Evolutionary conservation across 2,113 vertebrate species (phyloP).

Genomic region (Climacteris rufus): DNA sequence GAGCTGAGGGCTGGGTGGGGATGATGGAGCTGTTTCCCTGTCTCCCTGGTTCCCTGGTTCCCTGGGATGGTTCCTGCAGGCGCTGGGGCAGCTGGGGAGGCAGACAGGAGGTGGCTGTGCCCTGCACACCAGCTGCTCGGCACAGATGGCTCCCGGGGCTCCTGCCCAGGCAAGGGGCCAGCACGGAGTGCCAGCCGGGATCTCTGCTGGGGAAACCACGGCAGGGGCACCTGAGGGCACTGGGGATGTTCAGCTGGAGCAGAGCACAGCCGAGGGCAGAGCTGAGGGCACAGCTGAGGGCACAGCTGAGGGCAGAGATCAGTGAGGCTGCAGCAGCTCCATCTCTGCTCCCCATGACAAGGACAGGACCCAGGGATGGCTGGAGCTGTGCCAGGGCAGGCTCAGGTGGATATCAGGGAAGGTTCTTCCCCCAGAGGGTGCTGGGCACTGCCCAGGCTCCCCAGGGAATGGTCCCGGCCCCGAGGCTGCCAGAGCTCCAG

Average conservation of each 20-base stretch:
- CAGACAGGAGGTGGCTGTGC: slow-evolving; percentile 18
- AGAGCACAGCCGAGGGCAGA: not conserved
- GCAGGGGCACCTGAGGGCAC: not conserved
- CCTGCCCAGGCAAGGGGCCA: not conserved
- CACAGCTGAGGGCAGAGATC: not conserved
- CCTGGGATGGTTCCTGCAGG: not conserved
- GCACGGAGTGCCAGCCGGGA: not conserved
- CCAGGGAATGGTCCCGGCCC: not conserved
- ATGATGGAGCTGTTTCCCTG: not conserved
- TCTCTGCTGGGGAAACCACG: not conserved
- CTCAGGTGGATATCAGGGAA: fast-evolving
- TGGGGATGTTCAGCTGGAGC: not conserved
- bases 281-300: not conserved
- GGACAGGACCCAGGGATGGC: fast-evolving
- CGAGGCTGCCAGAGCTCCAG: not conserved
- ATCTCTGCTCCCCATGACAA: not conserved
- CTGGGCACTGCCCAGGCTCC: not conserved
- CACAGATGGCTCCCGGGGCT: not conserved
- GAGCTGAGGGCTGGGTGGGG: not conserved
- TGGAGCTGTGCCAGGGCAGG: not conserved
- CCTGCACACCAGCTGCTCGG: not conserved
- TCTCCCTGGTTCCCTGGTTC: too few relatives aligned
- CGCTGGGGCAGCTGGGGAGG: not conserved
- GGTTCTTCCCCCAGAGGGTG: not conserved
- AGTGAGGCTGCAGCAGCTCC: too few relatives aligned